These are phyloP conservation scores for Leptogaster cylindrica DNA, from an alignment of 2,888 invertebrate species.

Conservation along the genomic window DNA sequence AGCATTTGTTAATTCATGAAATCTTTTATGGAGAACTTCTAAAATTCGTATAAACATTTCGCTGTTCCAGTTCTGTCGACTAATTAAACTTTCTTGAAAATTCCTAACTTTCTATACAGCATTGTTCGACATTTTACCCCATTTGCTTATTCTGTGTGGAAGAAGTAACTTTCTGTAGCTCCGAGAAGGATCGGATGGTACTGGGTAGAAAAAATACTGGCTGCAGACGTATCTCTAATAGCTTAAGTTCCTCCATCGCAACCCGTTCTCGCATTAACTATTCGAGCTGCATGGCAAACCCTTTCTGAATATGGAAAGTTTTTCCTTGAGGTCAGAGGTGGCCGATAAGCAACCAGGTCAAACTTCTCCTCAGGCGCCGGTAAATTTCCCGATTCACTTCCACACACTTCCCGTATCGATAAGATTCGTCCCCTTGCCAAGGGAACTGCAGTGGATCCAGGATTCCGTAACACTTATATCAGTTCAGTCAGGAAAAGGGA, in stretches of 20 bases:
- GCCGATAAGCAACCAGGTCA: slow-evolving; percentile 24
- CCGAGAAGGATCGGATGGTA: neutral
- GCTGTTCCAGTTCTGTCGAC: neutral
- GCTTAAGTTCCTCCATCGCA: too few species aligned
- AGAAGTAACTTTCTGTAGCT: slow-evolving; percentile 19
- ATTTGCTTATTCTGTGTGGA: slow-evolving; percentile 9
- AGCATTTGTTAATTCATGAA: too few species aligned
- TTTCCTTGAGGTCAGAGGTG: slow-evolving; percentile 23
- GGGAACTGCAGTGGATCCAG: neutral
- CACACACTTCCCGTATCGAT: slow-evolving; percentile 20
- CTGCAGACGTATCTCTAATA: too few species aligned
- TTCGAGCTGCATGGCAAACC: neutral
- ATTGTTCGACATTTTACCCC: slow-evolving; percentile 2
- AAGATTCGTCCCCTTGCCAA: neutral
- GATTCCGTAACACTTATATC: neutral
- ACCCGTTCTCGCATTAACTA: too few species aligned
- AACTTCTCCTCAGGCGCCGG: slow-evolving; percentile 7
- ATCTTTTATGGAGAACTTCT: too few species aligned
- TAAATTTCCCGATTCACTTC: slow-evolving; percentile 31
- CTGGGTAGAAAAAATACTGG: neutral
- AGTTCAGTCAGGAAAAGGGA: slow-evolving; percentile 20
- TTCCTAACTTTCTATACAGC: slow-evolving; percentile 1
- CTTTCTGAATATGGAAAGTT: slow-evolving; percentile 28
- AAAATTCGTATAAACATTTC: too few species aligned
- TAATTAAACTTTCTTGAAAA: slow-evolving; percentile 17